phyloP scores from a whole-genome alignment of 2,888 invertebrate genomes.

The Melanostoma scalare region DNA sequence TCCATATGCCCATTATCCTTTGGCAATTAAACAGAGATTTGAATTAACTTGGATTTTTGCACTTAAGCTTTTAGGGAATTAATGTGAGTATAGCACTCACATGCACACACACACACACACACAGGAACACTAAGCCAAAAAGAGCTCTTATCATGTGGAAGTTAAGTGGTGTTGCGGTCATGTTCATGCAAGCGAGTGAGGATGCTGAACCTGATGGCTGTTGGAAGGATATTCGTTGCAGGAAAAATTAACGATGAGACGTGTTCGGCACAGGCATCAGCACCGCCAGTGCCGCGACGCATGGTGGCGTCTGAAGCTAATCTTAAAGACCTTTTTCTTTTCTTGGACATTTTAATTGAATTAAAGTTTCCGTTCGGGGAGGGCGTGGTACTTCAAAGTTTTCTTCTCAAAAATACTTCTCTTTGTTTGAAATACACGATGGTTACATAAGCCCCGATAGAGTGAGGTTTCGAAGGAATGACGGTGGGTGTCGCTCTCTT shows the following conservation, averaged over 20 bases:
- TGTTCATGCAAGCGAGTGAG: conserved; percentile 46
- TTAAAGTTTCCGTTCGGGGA: too few relatives aligned
- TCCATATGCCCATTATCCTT: conserved; percentile 58
- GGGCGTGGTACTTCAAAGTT: too few relatives aligned
- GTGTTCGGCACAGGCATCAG: background rate
- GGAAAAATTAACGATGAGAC: conserved; percentile 7
- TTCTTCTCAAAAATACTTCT: too few relatives aligned
- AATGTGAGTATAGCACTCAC: conserved; percentile 35
- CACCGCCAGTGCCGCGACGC: too few relatives aligned
- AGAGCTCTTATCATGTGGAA: conserved; percentile 29
- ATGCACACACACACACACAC: conserved; percentile 3
- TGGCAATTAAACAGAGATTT: conserved; percentile 70
- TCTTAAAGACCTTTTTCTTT: too few relatives aligned
- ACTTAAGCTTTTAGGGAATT: conserved; percentile 62
- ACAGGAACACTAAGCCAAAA: background rate
- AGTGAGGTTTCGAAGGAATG: too few relatives aligned
- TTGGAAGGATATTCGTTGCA: conserved; percentile 42
- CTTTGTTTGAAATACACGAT: too few relatives aligned
- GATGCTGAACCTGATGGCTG: conserved; percentile 30
- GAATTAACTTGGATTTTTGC: conserved; percentile 70
- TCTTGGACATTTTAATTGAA: too few relatives aligned
- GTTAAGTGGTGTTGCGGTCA: conserved; percentile 62
- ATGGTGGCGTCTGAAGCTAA: too few relatives aligned
- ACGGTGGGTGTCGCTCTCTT: too few relatives aligned
- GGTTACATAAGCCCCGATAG: too few relatives aligned